Conservation (phyloP, 2,888 invertebrate genomes). For the Neelides folsomi region DNA sequence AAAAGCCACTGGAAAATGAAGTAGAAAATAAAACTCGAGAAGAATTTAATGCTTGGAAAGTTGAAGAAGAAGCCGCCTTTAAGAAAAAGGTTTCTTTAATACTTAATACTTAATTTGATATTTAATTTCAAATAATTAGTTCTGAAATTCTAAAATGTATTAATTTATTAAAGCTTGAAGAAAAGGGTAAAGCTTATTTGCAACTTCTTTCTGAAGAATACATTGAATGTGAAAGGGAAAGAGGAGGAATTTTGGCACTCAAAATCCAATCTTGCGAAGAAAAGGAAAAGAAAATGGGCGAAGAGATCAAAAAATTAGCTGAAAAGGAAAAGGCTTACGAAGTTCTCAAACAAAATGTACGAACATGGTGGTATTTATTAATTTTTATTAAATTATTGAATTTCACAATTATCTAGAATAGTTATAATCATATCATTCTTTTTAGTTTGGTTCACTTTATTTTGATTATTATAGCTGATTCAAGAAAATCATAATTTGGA, state of each 20-base stretch:
- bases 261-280: constrained; percentile 11
- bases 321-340: constrained; percentile 11
- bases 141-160: too few species aligned
- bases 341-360: constrained; percentile 10
- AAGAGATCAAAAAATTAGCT: neutral
- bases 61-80: neutral
- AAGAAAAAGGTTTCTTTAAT: neutral
- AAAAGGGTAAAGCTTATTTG: constrained; percentile 21
- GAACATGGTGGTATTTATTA: too few species aligned
- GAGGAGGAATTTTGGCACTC: constrained; percentile 10
- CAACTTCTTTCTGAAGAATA: constrained; percentile 20
- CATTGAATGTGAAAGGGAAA: constrained; percentile 15
- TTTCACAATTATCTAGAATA: too few species aligned
- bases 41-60: constrained; percentile 1
- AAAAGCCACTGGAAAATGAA: neutral
- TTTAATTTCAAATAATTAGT: too few species aligned
- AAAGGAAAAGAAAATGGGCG: constrained; percentile 13
- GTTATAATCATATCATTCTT: too few species aligned
- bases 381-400: too few species aligned
- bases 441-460: too few species aligned
- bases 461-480: too few species aligned
- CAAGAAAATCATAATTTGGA: too few species aligned
- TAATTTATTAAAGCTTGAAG: constrained; percentile 10
- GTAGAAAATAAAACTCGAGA: constrained; percentile 2
- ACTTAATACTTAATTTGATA: neutral